Conservation (phyloP, 2,113 vertebrate genomes). For the Hassar affinis region DNA sequence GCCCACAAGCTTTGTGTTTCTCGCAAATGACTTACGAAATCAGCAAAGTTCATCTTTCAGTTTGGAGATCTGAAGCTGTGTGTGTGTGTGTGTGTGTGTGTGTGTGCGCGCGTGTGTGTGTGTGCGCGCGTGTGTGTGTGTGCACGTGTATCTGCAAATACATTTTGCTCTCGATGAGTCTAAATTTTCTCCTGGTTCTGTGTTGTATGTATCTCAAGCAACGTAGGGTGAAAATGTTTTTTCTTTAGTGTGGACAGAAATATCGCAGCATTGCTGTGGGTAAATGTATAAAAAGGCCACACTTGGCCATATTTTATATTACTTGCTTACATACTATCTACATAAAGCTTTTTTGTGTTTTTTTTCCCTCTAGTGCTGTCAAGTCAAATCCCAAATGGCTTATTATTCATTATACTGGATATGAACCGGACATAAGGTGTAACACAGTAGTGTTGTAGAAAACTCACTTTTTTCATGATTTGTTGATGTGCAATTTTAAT, state of each 20-base stretch:
- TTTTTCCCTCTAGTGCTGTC: neutral
- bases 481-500: no score
- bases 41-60: neutral
- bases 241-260: neutral
- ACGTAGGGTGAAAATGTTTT: neutral
- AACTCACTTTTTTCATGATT: neutral
- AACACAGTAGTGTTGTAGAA: neutral
- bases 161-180: neutral
- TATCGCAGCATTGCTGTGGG: neutral
- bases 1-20: slow-evolving; percentile 5
- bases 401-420: neutral
- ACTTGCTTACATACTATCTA: neutral
- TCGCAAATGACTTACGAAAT: neutral
- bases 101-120: neutral
- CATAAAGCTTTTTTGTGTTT: neutral
- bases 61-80: neutral
- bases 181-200: neutral
- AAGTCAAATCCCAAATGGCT: neutral
- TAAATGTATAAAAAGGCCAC: neutral
- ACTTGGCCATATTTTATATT: neutral
- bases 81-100: neutral
- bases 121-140: no score
- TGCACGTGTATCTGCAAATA: no score
- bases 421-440: no score
- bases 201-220: neutral